Evolutionary conservation across 2,797 vertebrate species (phyloP).

Genomic region (Cynodonichthys magdalenae): DNA sequence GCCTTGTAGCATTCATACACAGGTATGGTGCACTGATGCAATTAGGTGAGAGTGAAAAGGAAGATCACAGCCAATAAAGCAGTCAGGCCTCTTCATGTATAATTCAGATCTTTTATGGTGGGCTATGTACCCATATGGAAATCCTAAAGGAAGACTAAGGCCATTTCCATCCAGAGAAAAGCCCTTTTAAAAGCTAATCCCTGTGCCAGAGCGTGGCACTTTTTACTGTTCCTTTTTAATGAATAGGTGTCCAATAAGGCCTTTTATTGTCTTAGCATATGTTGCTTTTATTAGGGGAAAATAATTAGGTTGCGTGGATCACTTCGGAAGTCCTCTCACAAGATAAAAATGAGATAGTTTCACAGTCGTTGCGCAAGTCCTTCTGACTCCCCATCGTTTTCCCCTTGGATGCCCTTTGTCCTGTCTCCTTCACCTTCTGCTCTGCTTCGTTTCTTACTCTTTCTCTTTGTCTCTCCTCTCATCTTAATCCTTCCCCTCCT

Average conservation of each 20-base stretch:
- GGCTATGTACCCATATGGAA: conserved; percentile 75
- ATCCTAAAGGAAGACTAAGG: conserved; percentile 78
- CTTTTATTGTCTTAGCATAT: conserved; percentile 99
- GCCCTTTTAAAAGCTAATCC: conserved; percentile 84
- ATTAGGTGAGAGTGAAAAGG: conserved; percentile 74
- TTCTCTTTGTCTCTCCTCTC: conserved; percentile 45
- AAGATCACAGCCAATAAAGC: conserved; percentile 82
- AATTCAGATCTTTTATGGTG: conserved; percentile 85
- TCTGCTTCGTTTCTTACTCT: conserved; percentile 50
- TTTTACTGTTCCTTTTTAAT: conserved; percentile 90
- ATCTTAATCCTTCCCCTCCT: conserved; percentile 52
- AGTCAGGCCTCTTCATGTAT: conserved; percentile 80
- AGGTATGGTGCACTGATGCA: conserved; percentile 48
- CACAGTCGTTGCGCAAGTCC: conserved; percentile 99
- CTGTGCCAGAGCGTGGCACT: conserved; percentile 76
- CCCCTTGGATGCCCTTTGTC: conserved; percentile 94
- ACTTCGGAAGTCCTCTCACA: conserved; percentile 96
- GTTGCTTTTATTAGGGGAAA: conserved; percentile 99
- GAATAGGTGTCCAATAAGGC: conserved; percentile 97
- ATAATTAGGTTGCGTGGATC: conserved; percentile 99
- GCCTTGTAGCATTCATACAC: conserved; percentile 13
- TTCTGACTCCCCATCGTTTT: conserved; percentile 92
- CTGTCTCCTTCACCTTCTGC: conserved; percentile 74
- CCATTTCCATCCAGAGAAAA: conserved; percentile 81
- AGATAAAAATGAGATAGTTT: conserved; percentile 99